Base-by-base conservation (phyloP, 2,113 vertebrate species). In the Vulpes lagopus region DNA sequence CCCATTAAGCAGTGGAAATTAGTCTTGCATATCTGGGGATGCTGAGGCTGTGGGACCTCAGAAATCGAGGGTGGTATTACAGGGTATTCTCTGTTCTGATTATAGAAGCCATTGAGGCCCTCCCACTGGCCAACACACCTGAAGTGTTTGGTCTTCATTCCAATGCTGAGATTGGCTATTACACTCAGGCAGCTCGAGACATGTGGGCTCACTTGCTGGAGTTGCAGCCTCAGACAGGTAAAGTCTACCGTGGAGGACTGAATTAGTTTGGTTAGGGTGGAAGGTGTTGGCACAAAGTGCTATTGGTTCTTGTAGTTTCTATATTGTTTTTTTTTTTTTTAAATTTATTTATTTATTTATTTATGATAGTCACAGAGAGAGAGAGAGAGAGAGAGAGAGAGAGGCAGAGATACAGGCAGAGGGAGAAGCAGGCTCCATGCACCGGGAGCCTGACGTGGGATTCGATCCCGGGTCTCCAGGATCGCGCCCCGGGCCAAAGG, bases 131-230 rank as follows among this genome's bases (percentile, higher is more conserved):
- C 35, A 99, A 99, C 96, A 99, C 98, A 0, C 99, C 99, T 0
- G 99, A 99, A 94, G 99, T 99, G 1, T 97, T 99, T 51, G 99
- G 99, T 1, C 99, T 99, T 8, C 99, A 99, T 17, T 96, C 99
- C 30, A 99, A 99, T 0, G 99, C 99, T 0, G 99, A 99, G 98
- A 99, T 99, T 2, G 99, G 99, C 0, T 99, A 99, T 79, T 99
- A 99, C 65, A 99, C 98, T 0, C 99, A 99, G 55, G 99, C 99
- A 0, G 99, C 99, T 14, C 99, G 99, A 1, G 99, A 99, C 92
- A 99, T 99, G 98, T 99, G 99, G 99, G 32, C 87, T 8, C 99
- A 99, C 65, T 99, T 99, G 0, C 99, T 99, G 35, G 99, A 99
- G 94, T 99, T 99, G 91, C 99, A 99, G 98, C 99, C 99, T 5